phyloP scores from a whole-genome alignment of 2,888 invertebrate species.

The Tipula vernalis region DNA sequence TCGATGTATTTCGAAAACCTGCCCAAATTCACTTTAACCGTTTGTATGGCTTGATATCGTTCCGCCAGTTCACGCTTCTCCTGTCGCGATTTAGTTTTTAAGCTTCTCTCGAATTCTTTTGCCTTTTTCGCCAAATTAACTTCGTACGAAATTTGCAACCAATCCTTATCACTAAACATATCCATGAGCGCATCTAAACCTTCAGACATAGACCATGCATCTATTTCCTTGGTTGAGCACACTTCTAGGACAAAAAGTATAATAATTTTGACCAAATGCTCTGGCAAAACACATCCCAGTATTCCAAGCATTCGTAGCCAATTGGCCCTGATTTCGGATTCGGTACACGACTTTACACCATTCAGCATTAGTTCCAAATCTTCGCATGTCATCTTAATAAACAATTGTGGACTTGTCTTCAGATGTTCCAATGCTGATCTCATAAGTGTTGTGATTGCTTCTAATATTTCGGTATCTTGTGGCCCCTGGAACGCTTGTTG shows the following conservation, averaged over 20 bases:
- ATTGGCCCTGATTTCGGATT: slow-evolving; percentile 44
- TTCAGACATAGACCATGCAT: slow-evolving; percentile 62
- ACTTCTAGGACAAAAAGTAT: slow-evolving; percentile 49
- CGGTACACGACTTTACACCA: slow-evolving; percentile 40
- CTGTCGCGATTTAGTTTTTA: slow-evolving; percentile 52
- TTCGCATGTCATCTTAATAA: slow-evolving; percentile 41
- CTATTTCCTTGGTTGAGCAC: slow-evolving; percentile 40
- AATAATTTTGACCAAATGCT: slow-evolving; percentile 31
- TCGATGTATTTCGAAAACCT: slow-evolving; percentile 54
- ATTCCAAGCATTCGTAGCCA: slow-evolving; percentile 46
- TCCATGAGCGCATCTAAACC: slow-evolving; percentile 63
- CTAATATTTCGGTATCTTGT: slow-evolving; percentile 42
- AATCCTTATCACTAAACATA: slow-evolving; percentile 63
- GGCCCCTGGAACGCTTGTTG: slow-evolving; percentile 45
- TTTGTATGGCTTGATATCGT: slow-evolving; percentile 54
- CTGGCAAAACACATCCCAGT: slow-evolving; percentile 38
- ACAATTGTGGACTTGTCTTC: slow-evolving; percentile 38
- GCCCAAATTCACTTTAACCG: slow-evolving; percentile 53
- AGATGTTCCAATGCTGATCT: slow-evolving; percentile 59
- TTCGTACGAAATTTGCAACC: slow-evolving; percentile 49
- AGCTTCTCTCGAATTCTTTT: slow-evolving; percentile 41
- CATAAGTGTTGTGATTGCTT: slow-evolving; percentile 61
- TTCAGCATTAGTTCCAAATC: slow-evolving; percentile 46
- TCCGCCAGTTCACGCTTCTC: slow-evolving; percentile 53
- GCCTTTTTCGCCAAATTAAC: slow-evolving; percentile 51